A percentile compares a stretch with the other conserved stretches of the same genome.
Evolutionary conservation across 2,113 vertebrate species (phyloP).

Genomic region (Holacanthus passer): DNA sequence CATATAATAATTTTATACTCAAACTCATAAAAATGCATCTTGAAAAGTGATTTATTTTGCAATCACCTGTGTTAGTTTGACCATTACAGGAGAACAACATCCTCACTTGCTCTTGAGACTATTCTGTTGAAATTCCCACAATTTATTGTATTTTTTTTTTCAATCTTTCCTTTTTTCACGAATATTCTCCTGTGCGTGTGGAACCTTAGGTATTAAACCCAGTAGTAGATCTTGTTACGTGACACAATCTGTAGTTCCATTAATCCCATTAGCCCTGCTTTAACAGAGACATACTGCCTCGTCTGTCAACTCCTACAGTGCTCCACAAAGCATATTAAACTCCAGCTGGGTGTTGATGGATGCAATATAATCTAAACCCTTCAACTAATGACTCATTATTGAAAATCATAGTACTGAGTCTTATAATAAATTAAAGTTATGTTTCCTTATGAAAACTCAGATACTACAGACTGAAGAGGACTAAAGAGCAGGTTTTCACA

Average conservation of each 20-base stretch:
- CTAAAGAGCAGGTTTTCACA: background rate
- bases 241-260: constrained; percentile 6
- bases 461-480: background rate
- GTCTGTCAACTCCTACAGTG: background rate
- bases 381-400: background rate
- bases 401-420: background rate
- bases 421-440: background rate
- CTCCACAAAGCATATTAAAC: background rate
- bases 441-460: background rate
- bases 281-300: constrained; percentile 3
- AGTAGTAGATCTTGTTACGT: background rate
- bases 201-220: constrained; percentile 3
- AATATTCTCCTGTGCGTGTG: background rate
- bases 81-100: background rate
- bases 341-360: constrained; percentile 11
- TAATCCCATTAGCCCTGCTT: constrained; percentile 29
- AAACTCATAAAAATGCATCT: background rate
- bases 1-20: background rate
- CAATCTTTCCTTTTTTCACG: background rate
- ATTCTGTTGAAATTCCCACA: background rate
- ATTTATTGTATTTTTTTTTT: background rate
- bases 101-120: background rate
- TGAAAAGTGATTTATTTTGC: background rate
- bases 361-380: background rate
- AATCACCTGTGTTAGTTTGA: background rate